Evolutionary conservation across 2,797 vertebrate genomes (phyloP), one percentile per base, ranked within the genome.

Genomic region (Antennarius maculatus): DNA sequence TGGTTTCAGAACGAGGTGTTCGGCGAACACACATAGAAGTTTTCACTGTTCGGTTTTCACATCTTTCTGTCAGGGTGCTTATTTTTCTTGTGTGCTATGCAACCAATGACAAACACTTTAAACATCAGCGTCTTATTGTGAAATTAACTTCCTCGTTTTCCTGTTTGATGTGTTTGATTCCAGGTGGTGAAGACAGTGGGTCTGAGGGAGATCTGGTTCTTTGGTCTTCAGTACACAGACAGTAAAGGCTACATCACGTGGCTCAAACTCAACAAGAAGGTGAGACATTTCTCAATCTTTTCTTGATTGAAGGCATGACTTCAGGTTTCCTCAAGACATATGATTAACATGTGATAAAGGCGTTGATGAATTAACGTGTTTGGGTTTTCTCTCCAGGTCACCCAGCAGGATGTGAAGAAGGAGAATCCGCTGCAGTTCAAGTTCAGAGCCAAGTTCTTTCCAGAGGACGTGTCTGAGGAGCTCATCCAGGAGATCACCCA

Each of bases 211-310:
- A 95, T 98, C 29, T 99, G 97, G 97, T 99, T 99, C 93, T 99
- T 99, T 70, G 97, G 97, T 18, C 92, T 99, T 41, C 97, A 98
- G 88, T 98, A 98, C 68, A 94, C 95, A 52, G 97, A 99, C 91
- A 97, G 97, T 76, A 98, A 99, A 93, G 97, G 97, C 61, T 99
- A 98, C 85, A 92, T 94, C 79, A 98, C 97, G 1, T 99, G 97
- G 97, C 93, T 99, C 66, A 98, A 99, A 80, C 92, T 98, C 82
- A 99, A 99, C 91, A 99, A 99, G 91, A 99, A 99, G 96, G 97
- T 98, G 80, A 90, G 90, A 28, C 5, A 16, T 23, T n/a, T 17
- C 2, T 52, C 31, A 34, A 59, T 58, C 12, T 34, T 48, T 1
- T 9, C 47, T 57, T 9, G 13, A 41, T 18, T 18, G 11, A 47